Evolutionary conservation across 2,113 vertebrate genomes (phyloP).

Genomic region (Cervus canadensis): DNA sequence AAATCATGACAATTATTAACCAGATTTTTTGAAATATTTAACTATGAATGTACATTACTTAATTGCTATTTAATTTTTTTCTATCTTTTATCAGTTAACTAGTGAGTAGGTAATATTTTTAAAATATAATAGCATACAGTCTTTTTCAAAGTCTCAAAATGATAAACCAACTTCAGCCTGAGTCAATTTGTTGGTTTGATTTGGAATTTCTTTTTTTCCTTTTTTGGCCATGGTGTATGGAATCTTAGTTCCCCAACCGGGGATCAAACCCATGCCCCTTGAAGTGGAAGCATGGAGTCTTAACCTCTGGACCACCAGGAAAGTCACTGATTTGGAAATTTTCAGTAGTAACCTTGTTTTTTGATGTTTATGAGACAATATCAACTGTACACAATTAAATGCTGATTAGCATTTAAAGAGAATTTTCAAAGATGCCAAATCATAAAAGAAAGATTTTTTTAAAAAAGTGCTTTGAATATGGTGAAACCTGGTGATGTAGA

Average conservation of each 20-base stretch:
- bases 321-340: background rate
- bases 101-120: background rate
- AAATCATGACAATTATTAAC: background rate
- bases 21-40: background rate
- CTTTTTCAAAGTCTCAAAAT: background rate
- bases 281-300: background rate
- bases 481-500: background rate
- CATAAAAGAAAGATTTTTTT: background rate
- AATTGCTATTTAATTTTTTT: background rate
- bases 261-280: background rate
- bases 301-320: background rate
- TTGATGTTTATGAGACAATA: background rate
- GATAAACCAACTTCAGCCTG: background rate
- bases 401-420: background rate
- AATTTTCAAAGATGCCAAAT: constrained; percentile 22
- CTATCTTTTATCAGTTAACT: background rate
- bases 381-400: background rate
- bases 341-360: background rate
- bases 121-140: background rate
- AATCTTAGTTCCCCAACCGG: background rate
- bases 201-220: background rate
- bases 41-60: background rate
- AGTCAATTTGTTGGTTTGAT: background rate
- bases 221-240: background rate
- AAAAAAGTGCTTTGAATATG: background rate